Conservation (phyloP, 2,797 vertebrate species). For the Kryptopterus vitreolus region DNA sequence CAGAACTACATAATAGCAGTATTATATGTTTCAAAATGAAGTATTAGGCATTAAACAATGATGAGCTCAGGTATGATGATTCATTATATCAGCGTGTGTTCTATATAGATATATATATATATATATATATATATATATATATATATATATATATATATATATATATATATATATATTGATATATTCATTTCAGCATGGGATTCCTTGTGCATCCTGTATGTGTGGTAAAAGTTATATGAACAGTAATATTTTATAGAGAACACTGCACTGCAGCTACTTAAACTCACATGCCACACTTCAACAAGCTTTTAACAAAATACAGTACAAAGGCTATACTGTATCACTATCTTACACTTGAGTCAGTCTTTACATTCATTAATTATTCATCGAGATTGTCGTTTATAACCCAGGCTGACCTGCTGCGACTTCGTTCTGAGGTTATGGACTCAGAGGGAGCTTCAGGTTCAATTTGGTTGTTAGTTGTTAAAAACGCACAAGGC, state of each 20-base stretch:
- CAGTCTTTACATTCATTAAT: conserved; percentile 43
- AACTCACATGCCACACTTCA: conserved; percentile 13
- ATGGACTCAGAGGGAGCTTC: neutral
- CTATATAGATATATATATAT: too few relatives aligned
- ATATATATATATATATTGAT: too few relatives aligned
- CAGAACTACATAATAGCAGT: neutral
- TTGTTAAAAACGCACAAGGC: neutral
- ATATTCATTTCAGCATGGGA: neutral
- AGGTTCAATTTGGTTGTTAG: neutral
- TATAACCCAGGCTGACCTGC: neutral
- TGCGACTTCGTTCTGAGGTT: neutral
- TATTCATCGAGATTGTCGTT: conserved; percentile 1
- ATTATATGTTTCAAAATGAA: neutral
- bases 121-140: too few relatives aligned
- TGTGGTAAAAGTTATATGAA: too few relatives aligned
- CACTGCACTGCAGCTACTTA: neutral
- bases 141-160: too few relatives aligned
- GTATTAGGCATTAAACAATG: neutral
- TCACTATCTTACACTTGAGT: neutral
- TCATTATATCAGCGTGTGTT: neutral
- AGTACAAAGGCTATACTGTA: too few relatives aligned
- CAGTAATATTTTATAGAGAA: neutral
- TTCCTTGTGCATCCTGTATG: neutral
- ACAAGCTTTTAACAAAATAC: neutral
- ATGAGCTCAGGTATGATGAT: neutral